Conservation (phyloP, 2,888 invertebrate species). For the Oscheius sp. region DNA sequence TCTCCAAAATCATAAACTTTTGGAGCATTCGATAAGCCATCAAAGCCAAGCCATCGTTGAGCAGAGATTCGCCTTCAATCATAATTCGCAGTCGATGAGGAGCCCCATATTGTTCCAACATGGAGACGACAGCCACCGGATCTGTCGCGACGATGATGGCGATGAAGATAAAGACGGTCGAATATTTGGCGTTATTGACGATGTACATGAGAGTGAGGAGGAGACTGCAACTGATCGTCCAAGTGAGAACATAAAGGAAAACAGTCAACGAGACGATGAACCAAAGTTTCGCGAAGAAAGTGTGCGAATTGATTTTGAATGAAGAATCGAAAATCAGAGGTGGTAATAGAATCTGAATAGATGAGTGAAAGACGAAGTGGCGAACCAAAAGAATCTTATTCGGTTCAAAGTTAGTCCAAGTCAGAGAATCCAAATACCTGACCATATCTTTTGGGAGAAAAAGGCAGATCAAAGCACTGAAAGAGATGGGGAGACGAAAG, state of each 20-base stretch:
- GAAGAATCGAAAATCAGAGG: conserved; percentile 73
- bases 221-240: conserved; percentile 20
- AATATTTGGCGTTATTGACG: neutral
- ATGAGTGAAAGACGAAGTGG: neutral
- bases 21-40: conserved; percentile 71
- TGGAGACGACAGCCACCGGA: conserved; percentile 73
- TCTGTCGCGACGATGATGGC: conserved; percentile 73
- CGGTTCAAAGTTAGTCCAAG: conserved; percentile 26
- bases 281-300: conserved; percentile 64
- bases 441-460: conserved; percentile 10
- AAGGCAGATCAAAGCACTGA: conserved; percentile 18
- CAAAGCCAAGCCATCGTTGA: conserved; percentile 74
- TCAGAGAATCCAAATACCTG: neutral
- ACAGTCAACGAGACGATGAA: conserved; percentile 29
- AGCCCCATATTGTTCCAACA: conserved; percentile 72
- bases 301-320: conserved; percentile 72
- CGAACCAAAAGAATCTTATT: conserved; percentile 1
- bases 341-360: conserved; percentile 67
- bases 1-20: conserved; percentile 1
- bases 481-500: neutral
- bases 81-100: conserved; percentile 52
- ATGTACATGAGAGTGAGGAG: conserved; percentile 22
- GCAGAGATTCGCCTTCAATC: conserved; percentile 73
- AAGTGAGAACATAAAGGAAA: conserved; percentile 30
- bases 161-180: conserved; percentile 71